Conservation (phyloP, 2,888 invertebrate genomes). For the Polyommatus icarus region DNA sequence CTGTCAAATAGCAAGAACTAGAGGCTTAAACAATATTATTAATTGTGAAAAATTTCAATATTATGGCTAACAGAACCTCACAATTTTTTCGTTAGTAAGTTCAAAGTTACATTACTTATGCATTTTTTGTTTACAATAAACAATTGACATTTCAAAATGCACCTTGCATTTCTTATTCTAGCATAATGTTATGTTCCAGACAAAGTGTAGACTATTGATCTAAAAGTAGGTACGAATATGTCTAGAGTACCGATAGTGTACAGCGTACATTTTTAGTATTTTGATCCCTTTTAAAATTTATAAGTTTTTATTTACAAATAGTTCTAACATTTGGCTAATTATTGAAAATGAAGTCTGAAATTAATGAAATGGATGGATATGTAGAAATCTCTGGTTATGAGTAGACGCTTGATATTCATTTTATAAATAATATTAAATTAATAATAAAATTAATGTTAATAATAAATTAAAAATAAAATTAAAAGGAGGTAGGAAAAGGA, state of each 20-base stretch:
- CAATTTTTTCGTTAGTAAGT: neutral
- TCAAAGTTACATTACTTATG: neutral
- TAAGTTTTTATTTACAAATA: constrained; percentile 77
- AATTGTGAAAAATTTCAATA: too few species aligned
- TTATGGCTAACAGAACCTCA: neutral
- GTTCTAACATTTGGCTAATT: constrained; percentile 60
- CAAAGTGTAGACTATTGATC: constrained; percentile 69
- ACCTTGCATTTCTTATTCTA: constrained; percentile 19
- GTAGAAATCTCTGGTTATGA: constrained; percentile 29
- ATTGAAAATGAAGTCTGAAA: constrained; percentile 43
- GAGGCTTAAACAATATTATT: neutral
- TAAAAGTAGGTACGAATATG: constrained; percentile 68
- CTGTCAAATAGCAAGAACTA: neutral
- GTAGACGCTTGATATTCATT: constrained; percentile 28
- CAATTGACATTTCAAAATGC: neutral
- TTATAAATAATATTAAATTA: neutral
- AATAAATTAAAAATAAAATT: constrained; percentile 51
- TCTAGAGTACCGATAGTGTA: constrained; percentile 78
- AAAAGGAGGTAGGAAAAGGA: constrained; percentile 58
- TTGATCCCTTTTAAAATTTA: constrained; percentile 78
- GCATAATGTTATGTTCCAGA: constrained; percentile 50
- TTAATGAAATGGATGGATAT: constrained; percentile 44
- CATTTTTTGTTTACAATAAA: neutral
- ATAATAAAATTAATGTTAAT: constrained; percentile 28
- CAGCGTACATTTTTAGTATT: constrained; percentile 74